A percentile compares a stretch with the other conserved stretches of the same genome.
Conservation (phyloP, 2,113 vertebrate species). For the Fulmarus glacialis region DNA sequence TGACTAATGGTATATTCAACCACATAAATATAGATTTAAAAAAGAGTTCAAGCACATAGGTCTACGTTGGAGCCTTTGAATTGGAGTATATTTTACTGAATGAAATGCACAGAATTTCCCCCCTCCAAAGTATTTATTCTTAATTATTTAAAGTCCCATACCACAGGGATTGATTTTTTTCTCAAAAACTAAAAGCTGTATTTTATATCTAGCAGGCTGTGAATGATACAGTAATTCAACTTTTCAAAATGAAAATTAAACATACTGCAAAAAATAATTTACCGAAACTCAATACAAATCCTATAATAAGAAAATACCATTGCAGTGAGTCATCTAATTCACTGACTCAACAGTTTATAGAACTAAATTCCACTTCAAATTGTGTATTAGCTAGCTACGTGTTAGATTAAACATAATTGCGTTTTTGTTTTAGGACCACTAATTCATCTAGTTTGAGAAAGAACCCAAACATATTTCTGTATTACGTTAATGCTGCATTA, state of each 20-base stretch:
- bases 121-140: background rate
- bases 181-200: background rate
- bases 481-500: background rate
- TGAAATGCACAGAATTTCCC: background rate
- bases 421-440: background rate
- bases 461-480: background rate
- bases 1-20: background rate
- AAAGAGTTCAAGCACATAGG: background rate
- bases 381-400: background rate
- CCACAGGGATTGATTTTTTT: background rate
- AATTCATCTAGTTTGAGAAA: background rate
- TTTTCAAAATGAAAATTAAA: background rate
- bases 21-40: background rate
- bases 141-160: background rate
- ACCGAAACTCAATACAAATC: background rate
- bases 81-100: background rate
- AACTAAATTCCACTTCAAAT: background rate
- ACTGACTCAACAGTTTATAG: background rate
- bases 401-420: background rate
- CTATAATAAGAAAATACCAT: background rate
- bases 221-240: background rate
- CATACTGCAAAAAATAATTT: background rate
- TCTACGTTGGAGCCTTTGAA: background rate
- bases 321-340: background rate
- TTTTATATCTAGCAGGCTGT: background rate